Evolutionary conservation across 2,113 vertebrate genomes (phyloP).

Genomic region (Cololabis saira): DNA sequence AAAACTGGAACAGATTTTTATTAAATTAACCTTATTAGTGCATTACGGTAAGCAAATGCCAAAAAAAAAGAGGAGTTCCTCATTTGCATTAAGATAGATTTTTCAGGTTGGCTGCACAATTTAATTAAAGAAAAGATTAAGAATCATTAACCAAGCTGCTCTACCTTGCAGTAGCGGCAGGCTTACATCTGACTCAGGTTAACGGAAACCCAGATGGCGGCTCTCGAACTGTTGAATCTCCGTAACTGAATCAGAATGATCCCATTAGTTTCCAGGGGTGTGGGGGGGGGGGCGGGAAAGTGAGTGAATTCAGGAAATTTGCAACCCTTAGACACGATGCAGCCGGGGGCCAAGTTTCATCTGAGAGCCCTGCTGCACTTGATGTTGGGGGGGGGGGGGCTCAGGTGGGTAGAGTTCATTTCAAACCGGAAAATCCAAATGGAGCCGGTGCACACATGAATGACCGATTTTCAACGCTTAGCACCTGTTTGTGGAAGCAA

Average conservation of each 20-base stretch:
- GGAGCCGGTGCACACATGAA: constrained; percentile 30
- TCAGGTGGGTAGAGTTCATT: constrained; percentile 62
- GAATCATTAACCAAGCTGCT: constrained; percentile 99
- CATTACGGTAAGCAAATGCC: constrained; percentile 99
- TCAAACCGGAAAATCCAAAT: constrained; percentile 45
- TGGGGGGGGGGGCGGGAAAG: constrained; percentile 43
- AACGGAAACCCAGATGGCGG: constrained; percentile 99
- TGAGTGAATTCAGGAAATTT: constrained; percentile 73
- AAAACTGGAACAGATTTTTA: constrained; percentile 99
- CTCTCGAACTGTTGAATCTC: constrained; percentile 99
- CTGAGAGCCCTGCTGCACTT: constrained; percentile 21
- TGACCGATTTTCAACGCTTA: constrained; percentile 46
- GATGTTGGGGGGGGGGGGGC: constrained; percentile 42
- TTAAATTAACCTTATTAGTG: constrained; percentile 99
- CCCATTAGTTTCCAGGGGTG: constrained; percentile 93
- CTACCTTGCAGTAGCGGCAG: constrained; percentile 99
- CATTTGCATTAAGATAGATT: constrained; percentile 99
- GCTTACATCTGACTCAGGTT: constrained; percentile 99
- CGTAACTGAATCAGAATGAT: constrained; percentile 99
- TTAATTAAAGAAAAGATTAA: constrained; percentile 99
- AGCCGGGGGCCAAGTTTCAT: constrained; percentile 49
- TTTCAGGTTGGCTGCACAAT: constrained; percentile 99
- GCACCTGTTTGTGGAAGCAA: background rate
- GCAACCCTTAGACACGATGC: constrained; percentile 63
- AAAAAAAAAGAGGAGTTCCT: constrained; percentile 97